Percentiles rank a stretch among this genome's conserved stretches.
phyloP scores from a whole-genome alignment of 2,797 vertebrate genomes.

The Sebastes hubbsi region DNA sequence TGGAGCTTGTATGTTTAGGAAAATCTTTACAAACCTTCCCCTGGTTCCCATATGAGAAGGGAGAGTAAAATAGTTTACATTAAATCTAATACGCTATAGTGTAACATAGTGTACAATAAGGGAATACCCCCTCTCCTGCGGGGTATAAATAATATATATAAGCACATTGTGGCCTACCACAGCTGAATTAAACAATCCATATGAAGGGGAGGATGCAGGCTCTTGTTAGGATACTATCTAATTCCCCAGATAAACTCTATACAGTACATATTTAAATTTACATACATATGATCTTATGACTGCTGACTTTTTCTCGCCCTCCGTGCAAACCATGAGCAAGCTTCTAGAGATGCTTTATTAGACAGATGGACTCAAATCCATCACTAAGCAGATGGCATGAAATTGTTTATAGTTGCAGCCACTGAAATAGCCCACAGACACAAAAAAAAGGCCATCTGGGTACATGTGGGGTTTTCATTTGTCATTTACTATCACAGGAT shows the following conservation, averaged over 20 bases:
- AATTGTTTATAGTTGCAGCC: constrained; percentile 62
- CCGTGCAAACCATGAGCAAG: constrained; percentile 27
- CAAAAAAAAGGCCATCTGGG: constrained; percentile 70
- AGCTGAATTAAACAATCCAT: constrained; percentile 37
- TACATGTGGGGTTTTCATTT: constrained; percentile 42
- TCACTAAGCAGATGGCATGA: constrained; percentile 66
- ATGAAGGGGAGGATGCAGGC: constrained; percentile 3
- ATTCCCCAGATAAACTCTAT: neutral
- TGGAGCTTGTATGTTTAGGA: neutral
- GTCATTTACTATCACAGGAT: constrained; percentile 38
- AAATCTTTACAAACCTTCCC: constrained; percentile 20
- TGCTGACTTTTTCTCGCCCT: constrained; percentile 12
- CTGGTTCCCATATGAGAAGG: constrained; percentile 2
- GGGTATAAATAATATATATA: constrained; percentile 62
- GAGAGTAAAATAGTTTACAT: constrained; percentile 23
- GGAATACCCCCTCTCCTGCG: constrained; percentile 37
- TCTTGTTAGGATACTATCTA: constrained; percentile 11
- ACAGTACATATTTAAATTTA: constrained; percentile 13
- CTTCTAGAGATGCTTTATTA: constrained; percentile 47
- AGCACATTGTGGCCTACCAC: constrained; percentile 2
- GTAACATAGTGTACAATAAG: constrained; percentile 22
- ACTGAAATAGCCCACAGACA: constrained; percentile 61
- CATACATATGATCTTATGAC: constrained; percentile 8
- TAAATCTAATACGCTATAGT: constrained; percentile 35
- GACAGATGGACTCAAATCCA: constrained; percentile 68